Evolutionary conservation across 1,140 invertebrate species (phyloP), one percentile per base, ranked within the genome.

Genomic region (Liolophura sinensis): DNA sequence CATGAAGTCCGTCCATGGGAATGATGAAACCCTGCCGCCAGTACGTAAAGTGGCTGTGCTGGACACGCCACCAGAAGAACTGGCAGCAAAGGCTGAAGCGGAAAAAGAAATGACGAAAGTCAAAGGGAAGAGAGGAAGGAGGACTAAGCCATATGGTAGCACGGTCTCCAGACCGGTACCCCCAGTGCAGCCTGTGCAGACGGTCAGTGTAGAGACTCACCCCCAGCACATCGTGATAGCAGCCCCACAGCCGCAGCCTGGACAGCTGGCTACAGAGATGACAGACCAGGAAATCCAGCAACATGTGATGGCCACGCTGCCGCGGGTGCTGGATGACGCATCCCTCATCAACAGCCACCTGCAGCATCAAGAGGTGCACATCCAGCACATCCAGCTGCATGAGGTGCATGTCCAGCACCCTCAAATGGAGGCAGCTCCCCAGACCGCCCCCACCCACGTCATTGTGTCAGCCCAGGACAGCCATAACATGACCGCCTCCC

Each of bases 1-100:
- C 67, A 75, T 82, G 70, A 69, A 71, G n/a, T 62, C 75, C 22
- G 76, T 81, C 11, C 82, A 83, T 62, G 74, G 73, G 20, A 70
- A 59, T 24, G 73, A 76, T 52, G 65, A 71, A 5, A 54, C 57
- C 12, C 66, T 78, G 25, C 77, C 77, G 11, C 75, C 75, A 7
- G 70, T 76, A 5, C 65, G 71, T 18, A 73, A 73, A 64, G 72
- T 79, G 18, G 58, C 69, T 15, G 68, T 74, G 14, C 48, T 78
- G 14, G 76, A 78, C 48, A 61, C 31, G 12, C 31, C 61, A 22
- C 64, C 47, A 15, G 67, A 69, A 67, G 64, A 55, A 57, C 64
- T 67, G 18, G 51, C 56, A 20, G 64, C 67, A 18, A 66, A 55
- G 57, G 64, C 70, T 54, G 64, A 62, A 15, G 22, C 22, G 14